Evolutionary conservation across 2,888 invertebrate species (phyloP).

Genomic region (Leptopilina drosophilae): DNA sequence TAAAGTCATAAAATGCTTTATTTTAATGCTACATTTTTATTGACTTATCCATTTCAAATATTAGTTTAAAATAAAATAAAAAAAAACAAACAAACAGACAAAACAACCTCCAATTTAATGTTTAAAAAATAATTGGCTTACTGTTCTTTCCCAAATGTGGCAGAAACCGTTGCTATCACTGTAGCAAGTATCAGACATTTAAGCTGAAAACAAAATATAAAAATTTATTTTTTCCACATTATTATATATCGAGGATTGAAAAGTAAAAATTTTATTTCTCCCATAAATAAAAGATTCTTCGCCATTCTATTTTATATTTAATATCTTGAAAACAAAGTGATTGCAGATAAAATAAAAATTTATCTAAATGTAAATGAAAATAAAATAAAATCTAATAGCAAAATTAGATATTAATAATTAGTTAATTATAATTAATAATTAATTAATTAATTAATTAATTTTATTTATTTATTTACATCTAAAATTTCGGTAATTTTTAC

Average conservation of each 20-base stretch:
- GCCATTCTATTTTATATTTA: too few species aligned
- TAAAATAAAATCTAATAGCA: too few species aligned
- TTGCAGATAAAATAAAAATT: too few species aligned
- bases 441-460: too few species aligned
- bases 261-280: conserved; percentile 10
- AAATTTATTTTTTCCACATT: neutral
- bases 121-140: conserved; percentile 43
- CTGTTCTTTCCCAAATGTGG: conserved; percentile 55
- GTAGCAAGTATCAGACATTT: conserved; percentile 43
- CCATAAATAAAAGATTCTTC: neutral
- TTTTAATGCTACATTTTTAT: neutral
- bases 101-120: neutral
- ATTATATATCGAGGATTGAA: neutral
- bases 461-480: too few species aligned
- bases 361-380: too few species aligned
- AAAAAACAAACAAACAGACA: too few species aligned
- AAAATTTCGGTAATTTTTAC: too few species aligned
- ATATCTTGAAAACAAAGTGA: too few species aligned
- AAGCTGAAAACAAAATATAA: conserved; percentile 39
- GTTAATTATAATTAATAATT: too few species aligned
- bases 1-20: neutral
- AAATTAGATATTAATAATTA: too few species aligned
- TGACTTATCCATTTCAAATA: neutral
- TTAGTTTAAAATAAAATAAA: neutral
- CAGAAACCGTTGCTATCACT: conserved; percentile 41